Base-by-base conservation (phyloP, 2,888 invertebrate genomes). In the Xanthostigma xanthostigma region DNA sequence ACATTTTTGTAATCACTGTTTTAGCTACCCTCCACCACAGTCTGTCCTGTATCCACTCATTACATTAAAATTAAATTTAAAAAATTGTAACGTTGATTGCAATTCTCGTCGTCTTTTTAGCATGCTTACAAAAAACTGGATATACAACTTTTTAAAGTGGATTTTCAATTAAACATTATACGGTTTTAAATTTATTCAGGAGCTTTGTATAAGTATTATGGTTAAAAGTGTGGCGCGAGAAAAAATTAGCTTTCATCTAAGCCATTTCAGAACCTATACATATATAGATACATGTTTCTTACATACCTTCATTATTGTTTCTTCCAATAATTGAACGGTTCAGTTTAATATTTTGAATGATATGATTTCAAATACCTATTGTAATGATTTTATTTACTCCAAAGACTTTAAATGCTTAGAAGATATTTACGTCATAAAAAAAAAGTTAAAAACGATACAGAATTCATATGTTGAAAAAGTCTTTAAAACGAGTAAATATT, bases 31-130 rank as follows among this genome's bases (percentile, higher is more conserved):
- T n/a, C 42, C 49, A 41, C 47, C 49, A 47, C 55, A 51, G 36
- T 50, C 40, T 45, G 47, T 44, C 47, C 45, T 49, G 48, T 51
- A 48, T 46, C 47, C 53, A 50, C 63, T 63, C 62, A 66, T 66
- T 66, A 65, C 64, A 65, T 65, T 64, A 65, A 65, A 66, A 66
- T 66, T 65, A 66, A 64, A 66, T 66, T 66, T 65, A 66, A 65
- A 66, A 66, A 66, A 65, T 66, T 67, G 66, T 67, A 67, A 64
- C 67, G 66, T 64, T 67, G 66, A 67, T 67, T 68, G 66, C 66
- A 62, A 64, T 64, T 61, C 63, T 58, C 60, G 53, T 39, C 14
- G 9, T 40, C 13, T 40, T 40, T 17, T 40, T 17, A 40, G 17
- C 13, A 12, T 14, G 17, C 13, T 14, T 14, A 39, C 9, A 40